Evolutionary conservation across 2,888 invertebrate species (phyloP).

Genomic region (Phortica okadai): DNA sequence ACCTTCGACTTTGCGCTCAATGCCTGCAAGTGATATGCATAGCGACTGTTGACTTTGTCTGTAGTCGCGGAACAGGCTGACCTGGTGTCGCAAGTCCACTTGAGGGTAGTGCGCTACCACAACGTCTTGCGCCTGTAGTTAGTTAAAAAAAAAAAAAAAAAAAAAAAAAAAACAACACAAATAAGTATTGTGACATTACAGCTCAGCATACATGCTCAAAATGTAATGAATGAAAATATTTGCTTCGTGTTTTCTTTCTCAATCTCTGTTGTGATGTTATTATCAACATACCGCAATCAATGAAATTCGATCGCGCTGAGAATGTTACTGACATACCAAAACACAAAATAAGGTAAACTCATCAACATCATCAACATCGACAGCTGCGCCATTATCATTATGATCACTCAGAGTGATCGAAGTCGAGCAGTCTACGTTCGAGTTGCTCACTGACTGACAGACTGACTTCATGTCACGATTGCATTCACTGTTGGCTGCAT

Average conservation of each 20-base stretch:
- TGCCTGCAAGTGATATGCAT: not conserved
- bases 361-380: conserved; percentile 5
- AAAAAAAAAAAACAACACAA: not conserved
- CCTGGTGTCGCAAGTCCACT: too few relatives aligned
- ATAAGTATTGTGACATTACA: conserved; percentile 27
- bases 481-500: not conserved
- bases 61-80: too few relatives aligned
- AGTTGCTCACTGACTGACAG: not conserved
- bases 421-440: not conserved
- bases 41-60: too few relatives aligned
- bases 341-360: not conserved
- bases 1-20: not conserved
- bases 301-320: conserved; percentile 23
- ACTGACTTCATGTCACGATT: conserved; percentile 19
- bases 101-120: too few relatives aligned
- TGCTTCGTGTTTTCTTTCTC: not conserved
- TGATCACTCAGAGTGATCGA: not conserved
- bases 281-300: conserved; percentile 1
- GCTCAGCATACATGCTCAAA: not conserved
- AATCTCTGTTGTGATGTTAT: conserved; percentile 4
- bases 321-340: not conserved
- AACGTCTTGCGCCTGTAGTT: too few relatives aligned
- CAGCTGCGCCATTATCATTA: not conserved
- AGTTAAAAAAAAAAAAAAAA: too few relatives aligned
- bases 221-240: conserved; percentile 1